Conservation (phyloP, 2,888 invertebrate species). For the Zaprionus bogoriensis region DNA sequence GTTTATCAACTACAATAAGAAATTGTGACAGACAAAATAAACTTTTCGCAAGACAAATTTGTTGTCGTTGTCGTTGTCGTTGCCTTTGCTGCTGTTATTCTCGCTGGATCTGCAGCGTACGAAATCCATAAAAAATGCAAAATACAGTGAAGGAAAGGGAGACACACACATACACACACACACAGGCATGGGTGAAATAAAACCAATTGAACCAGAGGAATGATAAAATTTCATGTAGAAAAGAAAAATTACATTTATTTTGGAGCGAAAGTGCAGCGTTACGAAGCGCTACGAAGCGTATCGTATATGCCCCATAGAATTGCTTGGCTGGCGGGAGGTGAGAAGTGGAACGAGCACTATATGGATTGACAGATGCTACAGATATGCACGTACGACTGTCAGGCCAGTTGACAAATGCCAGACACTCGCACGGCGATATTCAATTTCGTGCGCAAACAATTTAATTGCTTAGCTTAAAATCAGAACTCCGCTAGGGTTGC, state of each 20-base stretch:
- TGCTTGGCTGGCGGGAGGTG: neutral
- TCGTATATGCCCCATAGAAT: slow-evolving; percentile 34
- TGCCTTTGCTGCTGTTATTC: slow-evolving; percentile 31
- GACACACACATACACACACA: slow-evolving; percentile 6
- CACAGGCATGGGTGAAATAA: slow-evolving; percentile 40
- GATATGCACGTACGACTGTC: slow-evolving; percentile 23
- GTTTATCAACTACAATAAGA: slow-evolving; percentile 76
- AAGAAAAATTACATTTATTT: slow-evolving; percentile 43
- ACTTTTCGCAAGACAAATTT: slow-evolving; percentile 59
- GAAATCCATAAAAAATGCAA: slow-evolving; percentile 59
- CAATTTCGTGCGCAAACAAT: slow-evolving; percentile 8
- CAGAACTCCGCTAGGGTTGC: too few species aligned
- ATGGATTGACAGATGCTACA: slow-evolving; percentile 46
- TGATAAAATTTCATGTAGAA: slow-evolving; percentile 41
- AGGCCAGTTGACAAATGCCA: slow-evolving; percentile 40
- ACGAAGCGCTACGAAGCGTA: slow-evolving; percentile 21
- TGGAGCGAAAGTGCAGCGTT: slow-evolving; percentile 43
- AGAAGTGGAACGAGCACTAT: neutral
- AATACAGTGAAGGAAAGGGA: slow-evolving; percentile 40
- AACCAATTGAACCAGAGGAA: slow-evolving; percentile 52
- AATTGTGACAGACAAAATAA: slow-evolving; percentile 69
- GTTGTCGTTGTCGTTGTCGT: slow-evolving; percentile 31
- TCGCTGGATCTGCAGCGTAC: slow-evolving; percentile 44
- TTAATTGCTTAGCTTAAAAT: too few species aligned
- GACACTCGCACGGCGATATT: slow-evolving; percentile 15